Base-by-base conservation (phyloP, 1,140 invertebrate species). In the Leptinotarsa undecemlineata region DNA sequence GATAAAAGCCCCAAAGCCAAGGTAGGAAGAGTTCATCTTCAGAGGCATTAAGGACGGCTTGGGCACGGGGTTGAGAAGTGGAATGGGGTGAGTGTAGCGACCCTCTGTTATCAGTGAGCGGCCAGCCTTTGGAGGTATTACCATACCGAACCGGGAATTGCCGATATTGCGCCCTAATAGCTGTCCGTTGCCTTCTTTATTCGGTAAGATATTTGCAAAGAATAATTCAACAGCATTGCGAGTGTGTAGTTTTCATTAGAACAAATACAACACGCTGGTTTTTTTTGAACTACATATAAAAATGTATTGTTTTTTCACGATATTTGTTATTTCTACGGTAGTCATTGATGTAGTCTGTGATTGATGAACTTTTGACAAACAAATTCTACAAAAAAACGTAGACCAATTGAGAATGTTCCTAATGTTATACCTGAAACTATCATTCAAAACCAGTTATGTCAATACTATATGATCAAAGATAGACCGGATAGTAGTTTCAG, bases 41-140 rank as follows among this genome's bases (percentile, higher is more conserved):
- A 48, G 19, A 21, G 48, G 33, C n/a, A 51, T 20, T 71, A 71
- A 51, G 68, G 71, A 72, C 70, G 74, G 69, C 51, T 57, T 57
- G 51, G 51, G 73, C 51, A 47, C 60, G 77, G 71, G 74, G 76
- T 68, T 73, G 72, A 74, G n/a, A 57, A 57, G 51, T 57, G 51
- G 51, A 57, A 57, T 72, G 71, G 76, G 74, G 77, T 74, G 76
- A 73, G 68, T 72, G 78, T 75, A 63, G 70, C 75, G 78, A 83
- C 82, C 84, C 83, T 83, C 80, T 80, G 82, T 85, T 85, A 85
- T 85, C 84, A 85, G 84, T 79, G 80, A 78, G 79, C 79, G 84
- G 81, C 84, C 83, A 84, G 83, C 82, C 82, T 83, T 79, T 71
- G 80, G 76, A 80, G 79, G 81, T 79, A 83, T 83, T 83, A 83